Percentiles rank a stretch among this genome's conserved stretches.
phyloP scores from a whole-genome alignment of 2,888 invertebrate species.

The Copidosoma aretas region DNA sequence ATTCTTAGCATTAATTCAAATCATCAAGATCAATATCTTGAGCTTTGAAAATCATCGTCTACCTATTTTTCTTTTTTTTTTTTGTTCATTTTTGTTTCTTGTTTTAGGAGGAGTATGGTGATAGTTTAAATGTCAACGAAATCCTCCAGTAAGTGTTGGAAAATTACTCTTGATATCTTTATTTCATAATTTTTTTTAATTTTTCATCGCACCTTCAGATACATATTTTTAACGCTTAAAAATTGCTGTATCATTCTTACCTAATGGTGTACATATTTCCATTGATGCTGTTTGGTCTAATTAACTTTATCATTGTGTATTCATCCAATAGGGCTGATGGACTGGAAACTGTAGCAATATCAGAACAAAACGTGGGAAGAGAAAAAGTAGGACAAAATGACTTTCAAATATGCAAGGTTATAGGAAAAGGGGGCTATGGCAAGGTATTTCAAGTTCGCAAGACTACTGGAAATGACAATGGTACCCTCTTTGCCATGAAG shows the following conservation, averaged over 20 bases:
- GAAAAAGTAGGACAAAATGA: conserved; percentile 88
- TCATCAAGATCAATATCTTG: background rate
- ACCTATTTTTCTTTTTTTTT: background rate
- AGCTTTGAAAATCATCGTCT: background rate
- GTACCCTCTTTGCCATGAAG: conserved; percentile 81
- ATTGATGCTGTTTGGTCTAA: background rate
- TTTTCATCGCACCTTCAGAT: background rate
- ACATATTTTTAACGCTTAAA: background rate
- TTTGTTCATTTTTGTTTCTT: no score
- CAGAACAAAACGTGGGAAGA: conserved; percentile 78
- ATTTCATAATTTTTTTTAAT: background rate
- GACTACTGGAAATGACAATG: conserved; percentile 69
- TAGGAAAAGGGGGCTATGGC: conserved; percentile 81
- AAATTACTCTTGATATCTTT: background rate
- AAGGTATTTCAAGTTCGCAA: conserved; percentile 75
- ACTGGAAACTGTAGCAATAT: conserved; percentile 73
- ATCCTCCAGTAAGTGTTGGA: conserved; percentile 78
- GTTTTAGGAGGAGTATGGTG: conserved; percentile 80
- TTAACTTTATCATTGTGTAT: background rate
- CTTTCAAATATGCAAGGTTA: conserved; percentile 74
- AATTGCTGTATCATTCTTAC: background rate
- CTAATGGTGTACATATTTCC: background rate
- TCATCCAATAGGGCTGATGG: conserved; percentile 62
- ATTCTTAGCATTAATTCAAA: background rate
- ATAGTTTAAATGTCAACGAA: conserved; percentile 78